A percentile compares a stretch with the other conserved stretches of the same genome.
phyloP scores from a whole-genome alignment of 2,888 invertebrate species.

The Carabus problematicus region DNA sequence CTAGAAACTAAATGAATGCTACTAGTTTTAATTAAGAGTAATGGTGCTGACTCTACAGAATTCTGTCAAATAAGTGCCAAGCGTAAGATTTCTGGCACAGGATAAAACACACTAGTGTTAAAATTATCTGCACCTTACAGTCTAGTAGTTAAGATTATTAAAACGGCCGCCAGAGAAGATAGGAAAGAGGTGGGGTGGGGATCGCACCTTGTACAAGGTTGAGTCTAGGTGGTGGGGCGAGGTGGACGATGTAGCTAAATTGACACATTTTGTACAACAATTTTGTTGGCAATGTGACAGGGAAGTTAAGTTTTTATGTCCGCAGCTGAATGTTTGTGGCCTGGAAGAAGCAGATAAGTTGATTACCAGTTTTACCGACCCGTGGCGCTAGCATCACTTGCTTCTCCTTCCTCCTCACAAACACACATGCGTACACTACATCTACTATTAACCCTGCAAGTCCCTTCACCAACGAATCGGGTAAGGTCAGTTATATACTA shows the following conservation, averaged over 20 bases:
- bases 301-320: conserved; percentile 40
- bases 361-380: conserved; percentile 38
- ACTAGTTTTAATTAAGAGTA: too few species aligned
- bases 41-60: too few species aligned
- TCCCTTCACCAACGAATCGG: conserved; percentile 1
- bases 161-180: not conserved
- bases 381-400: conserved; percentile 13
- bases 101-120: not conserved
- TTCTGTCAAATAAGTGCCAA: too few species aligned
- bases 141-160: conserved; percentile 8
- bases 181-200: not conserved
- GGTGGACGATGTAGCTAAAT: conserved; percentile 15
- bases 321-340: conserved; percentile 38
- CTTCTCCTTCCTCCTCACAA: not conserved
- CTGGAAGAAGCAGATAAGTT: conserved; percentile 42
- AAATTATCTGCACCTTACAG: conserved; percentile 9
- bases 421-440: not conserved
- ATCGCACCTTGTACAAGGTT: too few species aligned
- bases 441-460: conserved; percentile 3
- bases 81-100: too few species aligned
- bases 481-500: too few species aligned
- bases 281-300: conserved; percentile 24
- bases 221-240: not conserved
- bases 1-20: too few species aligned
- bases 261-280: conserved; percentile 33